Base-by-base conservation (phyloP, 2,888 invertebrate species). In the Oconnorella tubifera region DNA sequence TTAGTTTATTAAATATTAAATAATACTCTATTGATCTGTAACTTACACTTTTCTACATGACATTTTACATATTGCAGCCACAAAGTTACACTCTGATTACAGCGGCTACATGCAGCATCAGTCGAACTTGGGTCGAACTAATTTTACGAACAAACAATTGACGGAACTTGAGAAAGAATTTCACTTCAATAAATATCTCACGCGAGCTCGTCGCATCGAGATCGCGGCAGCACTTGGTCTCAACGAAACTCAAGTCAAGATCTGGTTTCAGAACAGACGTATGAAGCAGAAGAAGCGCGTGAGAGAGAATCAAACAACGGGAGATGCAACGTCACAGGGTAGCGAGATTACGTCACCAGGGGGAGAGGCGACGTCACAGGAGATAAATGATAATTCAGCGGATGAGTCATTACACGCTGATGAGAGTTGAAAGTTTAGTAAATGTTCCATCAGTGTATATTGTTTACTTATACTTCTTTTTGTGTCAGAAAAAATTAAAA, bases 141-240 rank as follows among this genome's bases (percentile, higher is more conserved):
- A 99, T 85, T 99, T 99, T 85, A 97, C 97, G 73, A 99, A 97
- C 84, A 98, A 98, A 83, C 99, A 99, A 82, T 88, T 99, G 70
- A 99, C 98, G 1, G 99, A 99, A 83, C 86, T 99, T 72, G 99
- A 99, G 83, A 99, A 99, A 81, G 98, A 99, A 83, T 99, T 98
- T 84, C 98, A 98, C 83, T 98, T 96, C 84, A 97, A 97, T 85
- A 97, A 97, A 84, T 99, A 99, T 85, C 87, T 99, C 77, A 99
- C 98, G 49, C 85, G 98, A 74, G 97, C 96, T 49, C 86, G 98
- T 72, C 87, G 99, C 75, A 97, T 98, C 81, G 99, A 99, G 84
- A 99, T 99, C 73, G 99, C 99, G 0, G 91, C 93, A 1, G 91
- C 95, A 2, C 84, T 99, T 63, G 93, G 95, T 78, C 87, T 99